phyloP scores from a whole-genome alignment of 2,888 invertebrate genomes.

The Alcis repandata region DNA sequence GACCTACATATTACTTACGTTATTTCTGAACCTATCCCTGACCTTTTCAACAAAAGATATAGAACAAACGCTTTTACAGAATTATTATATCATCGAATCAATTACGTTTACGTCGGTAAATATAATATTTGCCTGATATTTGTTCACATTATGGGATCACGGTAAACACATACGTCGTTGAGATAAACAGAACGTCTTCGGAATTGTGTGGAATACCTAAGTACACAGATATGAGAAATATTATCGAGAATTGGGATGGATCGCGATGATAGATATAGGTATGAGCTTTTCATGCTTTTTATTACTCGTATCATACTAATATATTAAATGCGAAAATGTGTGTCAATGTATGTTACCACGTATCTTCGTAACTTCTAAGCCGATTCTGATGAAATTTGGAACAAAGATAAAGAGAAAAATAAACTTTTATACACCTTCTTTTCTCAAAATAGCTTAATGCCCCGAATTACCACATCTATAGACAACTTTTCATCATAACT shows the following conservation, averaged over 20 bases:
- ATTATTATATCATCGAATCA: constrained; percentile 22
- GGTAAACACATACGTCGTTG: constrained; percentile 29
- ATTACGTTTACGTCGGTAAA: constrained; percentile 24
- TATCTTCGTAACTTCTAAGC: too few relatives aligned
- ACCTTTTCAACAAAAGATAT: not conserved
- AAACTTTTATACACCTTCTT: too few relatives aligned
- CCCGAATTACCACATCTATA: too few relatives aligned
- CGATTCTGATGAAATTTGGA: too few relatives aligned
- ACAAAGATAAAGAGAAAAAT: too few relatives aligned
- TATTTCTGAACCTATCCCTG: not conserved
- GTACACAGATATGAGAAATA: constrained; percentile 28
- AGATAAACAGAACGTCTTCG: constrained; percentile 29
- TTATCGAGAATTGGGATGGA: constrained; percentile 19
- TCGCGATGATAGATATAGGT: not conserved
- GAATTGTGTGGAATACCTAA: constrained; percentile 31
- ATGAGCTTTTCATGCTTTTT: too few relatives aligned
- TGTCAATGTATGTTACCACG: too few relatives aligned
- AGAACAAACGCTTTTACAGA: not conserved
- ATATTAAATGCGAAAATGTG: too few relatives aligned
- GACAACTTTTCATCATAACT: too few relatives aligned
- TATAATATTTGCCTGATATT: constrained; percentile 33
- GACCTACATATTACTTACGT: not conserved
- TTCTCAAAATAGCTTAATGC: too few relatives aligned
- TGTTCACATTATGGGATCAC: constrained; percentile 25
- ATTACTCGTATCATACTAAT: too few relatives aligned